Conservation (phyloP, 1,140 invertebrate genomes). For the Ceratina australensis region DNA sequence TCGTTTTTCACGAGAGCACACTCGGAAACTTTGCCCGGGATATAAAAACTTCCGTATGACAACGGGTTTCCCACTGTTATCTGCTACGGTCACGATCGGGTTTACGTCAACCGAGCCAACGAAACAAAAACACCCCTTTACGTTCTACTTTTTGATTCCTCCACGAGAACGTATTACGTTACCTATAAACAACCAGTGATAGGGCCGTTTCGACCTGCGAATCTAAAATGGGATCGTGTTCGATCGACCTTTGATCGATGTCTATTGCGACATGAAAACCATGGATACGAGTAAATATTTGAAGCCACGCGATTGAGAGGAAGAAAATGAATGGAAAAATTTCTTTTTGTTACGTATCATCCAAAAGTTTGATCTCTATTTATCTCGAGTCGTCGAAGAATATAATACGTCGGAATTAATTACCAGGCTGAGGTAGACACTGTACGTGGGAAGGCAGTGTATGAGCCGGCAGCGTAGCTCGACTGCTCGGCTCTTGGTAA, state of each 20-base stretch:
- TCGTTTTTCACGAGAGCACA: background rate
- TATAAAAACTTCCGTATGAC: constrained; percentile 9
- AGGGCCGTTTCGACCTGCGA: too few relatives aligned
- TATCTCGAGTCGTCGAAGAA: background rate
- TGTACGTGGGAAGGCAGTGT: constrained; percentile 79
- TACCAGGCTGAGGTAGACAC: constrained; percentile 88
- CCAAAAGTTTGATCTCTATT: background rate
- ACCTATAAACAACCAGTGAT: too few relatives aligned
- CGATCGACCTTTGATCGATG: too few relatives aligned
- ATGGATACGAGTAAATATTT: too few relatives aligned
- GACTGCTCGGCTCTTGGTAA: constrained; percentile 83
- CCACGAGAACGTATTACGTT: too few relatives aligned
- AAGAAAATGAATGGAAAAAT: too few relatives aligned
- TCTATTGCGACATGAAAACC: too few relatives aligned
- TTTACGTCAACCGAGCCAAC: background rate
- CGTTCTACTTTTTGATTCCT: constrained; percentile 2
- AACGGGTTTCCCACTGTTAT: background rate
- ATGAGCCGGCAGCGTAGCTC: constrained; percentile 72
- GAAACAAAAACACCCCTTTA: background rate
- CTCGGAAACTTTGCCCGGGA: background rate
- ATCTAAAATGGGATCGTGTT: too few relatives aligned
- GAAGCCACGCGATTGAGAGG: too few relatives aligned
- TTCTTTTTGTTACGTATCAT: too few relatives aligned
- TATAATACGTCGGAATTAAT: background rate
- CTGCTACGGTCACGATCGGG: background rate